Base-by-base conservation (phyloP, 2,888 invertebrate species). In the Plusia festucae region DNA sequence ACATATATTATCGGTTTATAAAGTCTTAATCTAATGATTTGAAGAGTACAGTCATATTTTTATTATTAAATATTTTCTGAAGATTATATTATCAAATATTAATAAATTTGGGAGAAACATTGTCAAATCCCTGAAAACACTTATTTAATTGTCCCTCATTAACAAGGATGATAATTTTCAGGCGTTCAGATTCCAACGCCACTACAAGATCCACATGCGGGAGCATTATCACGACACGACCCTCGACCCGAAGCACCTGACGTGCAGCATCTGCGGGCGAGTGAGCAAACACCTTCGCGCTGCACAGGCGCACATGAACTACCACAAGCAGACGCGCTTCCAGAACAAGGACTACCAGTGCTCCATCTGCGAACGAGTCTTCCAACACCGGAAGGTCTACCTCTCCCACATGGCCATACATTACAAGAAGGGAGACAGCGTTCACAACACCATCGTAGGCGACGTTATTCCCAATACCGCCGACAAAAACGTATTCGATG, bases 391-490 rank as follows among this genome's bases (percentile, higher is more conserved):
- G 0, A 91, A 91, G 66, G 93, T 94, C 1, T 94, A 95, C 66
- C 88, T 94, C 44, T 91, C 94, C 0, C 95, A 95, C 72, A 95
- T 95, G 94, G 92, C 93, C 8, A 90, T 94, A 49, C 95, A 95
- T 66, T 92, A 89, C 81, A 95, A 94, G 70, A 88, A 91, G 24
- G 95, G 95, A 1, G 95, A 95, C 60, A 91, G 92, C 68, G 85
- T 85, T 5, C 86, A 88, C 64, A 92, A 93, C 76, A 90, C 93
- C 0, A 85, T 93, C 1, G 90, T 92, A 0, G 94, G 92, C 2
- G 78, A 83, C 46, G 82, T 57, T 0, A 60, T 82, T 0, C 88
- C 90, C 6, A 82, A 70, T 20, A 82, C 84, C 8, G 81, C 68
- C 0, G 88, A 88, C 55, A 85, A 70, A 51, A 80, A 67, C 2